phyloP scores from a whole-genome alignment of 2,888 invertebrate species.

The Lissocephala sabroskyi region DNA sequence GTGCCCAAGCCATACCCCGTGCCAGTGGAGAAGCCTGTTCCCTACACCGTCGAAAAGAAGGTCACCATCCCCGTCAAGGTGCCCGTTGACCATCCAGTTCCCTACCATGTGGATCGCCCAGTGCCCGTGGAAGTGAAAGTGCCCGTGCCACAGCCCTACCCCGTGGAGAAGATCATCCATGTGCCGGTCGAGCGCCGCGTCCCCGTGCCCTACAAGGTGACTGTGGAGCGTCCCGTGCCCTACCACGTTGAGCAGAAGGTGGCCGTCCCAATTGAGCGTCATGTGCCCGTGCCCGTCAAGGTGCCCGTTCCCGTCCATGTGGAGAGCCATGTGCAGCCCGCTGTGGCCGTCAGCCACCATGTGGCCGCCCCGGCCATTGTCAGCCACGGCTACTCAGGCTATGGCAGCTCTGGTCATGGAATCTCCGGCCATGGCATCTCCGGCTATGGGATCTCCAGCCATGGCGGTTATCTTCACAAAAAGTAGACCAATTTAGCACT shows the following conservation, averaged over 20 bases:
- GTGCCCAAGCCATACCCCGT: constrained; percentile 78
- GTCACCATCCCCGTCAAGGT: constrained; percentile 77
- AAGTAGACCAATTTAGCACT: constrained; percentile 60
- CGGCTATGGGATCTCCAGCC: constrained; percentile 16
- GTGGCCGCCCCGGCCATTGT: constrained; percentile 48
- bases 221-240: constrained; percentile 75
- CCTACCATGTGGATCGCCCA: constrained; percentile 79
- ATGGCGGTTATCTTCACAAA: constrained; percentile 63
- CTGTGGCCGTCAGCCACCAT: constrained; percentile 40
- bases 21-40: constrained; percentile 75
- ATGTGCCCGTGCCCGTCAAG: constrained; percentile 75
- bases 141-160: constrained; percentile 81
- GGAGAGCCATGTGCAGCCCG: constrained; percentile 64
- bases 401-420: constrained; percentile 13
- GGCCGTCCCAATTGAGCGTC: constrained; percentile 79
- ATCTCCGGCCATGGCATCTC: constrained; percentile 12
- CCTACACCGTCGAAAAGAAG: constrained; percentile 77
- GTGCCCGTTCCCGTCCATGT: constrained; percentile 73
- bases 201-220: constrained; percentile 76
- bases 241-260: constrained; percentile 76
- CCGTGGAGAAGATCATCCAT: constrained; percentile 76
- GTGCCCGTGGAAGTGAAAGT: constrained; percentile 82
- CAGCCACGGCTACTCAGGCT: constrained; percentile 26
- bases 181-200: constrained; percentile 80
- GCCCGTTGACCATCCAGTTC: constrained; percentile 74